A percentile compares a stretch with the other conserved stretches of the same genome.
phyloP scores from a whole-genome alignment of 2,797 vertebrate species.

The Halcyon leucocephala region DNA sequence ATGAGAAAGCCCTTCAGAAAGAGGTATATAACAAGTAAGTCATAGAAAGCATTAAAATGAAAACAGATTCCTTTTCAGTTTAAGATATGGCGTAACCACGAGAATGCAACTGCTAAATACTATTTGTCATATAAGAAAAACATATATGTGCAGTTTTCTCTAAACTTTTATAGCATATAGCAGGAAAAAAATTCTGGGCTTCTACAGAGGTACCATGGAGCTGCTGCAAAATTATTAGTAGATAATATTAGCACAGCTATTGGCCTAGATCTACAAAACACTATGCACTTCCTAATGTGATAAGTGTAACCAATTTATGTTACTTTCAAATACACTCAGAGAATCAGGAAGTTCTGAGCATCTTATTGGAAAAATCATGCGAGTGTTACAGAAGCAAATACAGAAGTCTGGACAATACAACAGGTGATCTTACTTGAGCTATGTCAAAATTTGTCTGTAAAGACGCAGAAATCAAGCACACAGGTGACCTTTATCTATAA shows the following conservation, averaged over 20 bases:
- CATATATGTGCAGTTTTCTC: neutral
- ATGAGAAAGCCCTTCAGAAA: neutral
- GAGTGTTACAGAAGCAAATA: neutral
- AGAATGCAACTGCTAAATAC: neutral
- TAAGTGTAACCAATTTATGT: neutral
- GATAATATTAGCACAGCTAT: neutral
- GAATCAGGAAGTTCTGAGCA: neutral
- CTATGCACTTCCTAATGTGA: neutral
- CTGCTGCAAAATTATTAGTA: neutral
- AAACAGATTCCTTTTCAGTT: neutral
- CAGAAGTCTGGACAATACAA: neutral
- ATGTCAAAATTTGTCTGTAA: neutral
- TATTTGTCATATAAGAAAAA: neutral
- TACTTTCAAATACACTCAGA: neutral
- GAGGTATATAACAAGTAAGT: neutral
- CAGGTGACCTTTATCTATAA: neutral
- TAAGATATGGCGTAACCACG: fast-evolving
- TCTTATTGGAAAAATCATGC: neutral
- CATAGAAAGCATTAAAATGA: neutral
- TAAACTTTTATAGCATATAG: neutral
- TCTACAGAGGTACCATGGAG: neutral
- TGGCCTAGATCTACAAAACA: neutral
- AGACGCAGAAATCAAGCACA: neutral
- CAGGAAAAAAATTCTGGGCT: neutral
- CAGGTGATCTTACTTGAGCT: neutral